Conservation (phyloP, 2,888 invertebrate genomes). For the Blastobasis lacticolella region DNA sequence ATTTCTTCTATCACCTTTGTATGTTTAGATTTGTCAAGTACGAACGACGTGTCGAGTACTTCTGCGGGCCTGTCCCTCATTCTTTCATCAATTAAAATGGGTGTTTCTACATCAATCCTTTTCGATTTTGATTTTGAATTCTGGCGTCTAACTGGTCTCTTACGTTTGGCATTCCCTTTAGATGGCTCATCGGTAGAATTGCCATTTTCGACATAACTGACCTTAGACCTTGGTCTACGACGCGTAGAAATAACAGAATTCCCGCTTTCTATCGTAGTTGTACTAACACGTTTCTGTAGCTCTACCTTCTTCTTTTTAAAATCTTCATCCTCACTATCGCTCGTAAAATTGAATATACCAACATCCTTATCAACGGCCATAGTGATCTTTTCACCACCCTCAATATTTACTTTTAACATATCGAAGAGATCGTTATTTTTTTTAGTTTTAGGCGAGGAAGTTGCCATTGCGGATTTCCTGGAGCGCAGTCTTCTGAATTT, state of each 20-base stretch:
- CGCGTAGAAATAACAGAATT: constrained; percentile 22
- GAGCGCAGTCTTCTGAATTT: constrained; percentile 25
- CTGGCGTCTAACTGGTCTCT: constrained; percentile 17
- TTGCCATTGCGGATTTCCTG: constrained; percentile 16
- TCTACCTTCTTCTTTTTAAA: constrained; percentile 35
- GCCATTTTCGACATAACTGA: constrained; percentile 22
- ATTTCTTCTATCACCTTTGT: constrained; percentile 10
- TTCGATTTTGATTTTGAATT: constrained; percentile 12
- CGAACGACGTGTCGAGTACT: constrained; percentile 37
- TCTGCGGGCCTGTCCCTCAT: constrained; percentile 35
- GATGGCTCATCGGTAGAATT: constrained; percentile 20
- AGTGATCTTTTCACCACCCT: constrained; percentile 29
- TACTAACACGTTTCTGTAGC: constrained; percentile 24
- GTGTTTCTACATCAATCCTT: constrained; percentile 7
- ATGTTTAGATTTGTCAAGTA: constrained; percentile 17
- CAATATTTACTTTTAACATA: constrained; percentile 33
- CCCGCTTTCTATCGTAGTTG: constrained; percentile 21
- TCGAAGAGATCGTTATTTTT: constrained; percentile 45
- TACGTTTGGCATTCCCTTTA: constrained; percentile 12
- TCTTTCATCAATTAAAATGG: constrained; percentile 39
- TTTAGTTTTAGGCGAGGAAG: constrained; percentile 35
- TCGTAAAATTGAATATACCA: constrained; percentile 42
- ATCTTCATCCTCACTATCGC: constrained; percentile 54
- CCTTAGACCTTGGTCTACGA: constrained; percentile 13
- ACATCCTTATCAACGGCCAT: constrained; percentile 27